A percentile compares a stretch with the other conserved stretches of the same genome.
phyloP scores from a whole-genome alignment of 2,113 vertebrate species.

The Pogona vitticeps region DNA sequence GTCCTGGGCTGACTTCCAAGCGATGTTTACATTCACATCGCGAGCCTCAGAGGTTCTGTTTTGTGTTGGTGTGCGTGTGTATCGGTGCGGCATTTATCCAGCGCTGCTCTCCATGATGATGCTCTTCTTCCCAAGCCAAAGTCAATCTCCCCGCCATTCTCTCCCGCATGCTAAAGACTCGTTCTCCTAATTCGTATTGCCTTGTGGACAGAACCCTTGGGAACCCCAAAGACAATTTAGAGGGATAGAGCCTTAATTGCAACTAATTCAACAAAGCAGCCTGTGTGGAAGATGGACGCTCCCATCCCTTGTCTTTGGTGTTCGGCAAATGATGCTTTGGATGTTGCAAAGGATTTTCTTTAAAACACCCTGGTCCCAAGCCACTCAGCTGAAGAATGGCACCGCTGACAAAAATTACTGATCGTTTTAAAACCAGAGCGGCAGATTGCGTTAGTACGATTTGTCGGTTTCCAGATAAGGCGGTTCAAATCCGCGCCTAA shows the following conservation, averaged over 20 bases:
- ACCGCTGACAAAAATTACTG: background rate
- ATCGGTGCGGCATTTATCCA: background rate
- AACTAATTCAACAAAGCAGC: constrained; percentile 68
- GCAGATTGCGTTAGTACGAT: too few relatives aligned
- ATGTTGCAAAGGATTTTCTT: background rate
- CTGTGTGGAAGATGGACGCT: background rate
- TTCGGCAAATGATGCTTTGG: background rate
- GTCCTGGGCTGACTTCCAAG: background rate
- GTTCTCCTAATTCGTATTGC: background rate
- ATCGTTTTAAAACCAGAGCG: too few relatives aligned
- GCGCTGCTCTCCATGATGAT: background rate
- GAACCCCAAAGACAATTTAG: constrained; percentile 51
- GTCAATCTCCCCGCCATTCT: background rate
- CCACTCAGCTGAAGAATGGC: background rate
- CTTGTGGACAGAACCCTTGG: constrained; percentile 37
- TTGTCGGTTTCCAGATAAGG: background rate
- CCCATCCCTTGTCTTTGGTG: background rate
- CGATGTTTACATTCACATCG: background rate
- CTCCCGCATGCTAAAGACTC: background rate
- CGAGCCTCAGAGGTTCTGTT: background rate
- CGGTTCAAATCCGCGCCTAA: too few relatives aligned
- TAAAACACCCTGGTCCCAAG: background rate
- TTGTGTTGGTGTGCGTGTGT: background rate
- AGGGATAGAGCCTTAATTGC: constrained; percentile 51
- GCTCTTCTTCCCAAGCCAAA: background rate